Base-by-base conservation (phyloP, 2,113 vertebrate species). In the Dinomys branickii region DNA sequence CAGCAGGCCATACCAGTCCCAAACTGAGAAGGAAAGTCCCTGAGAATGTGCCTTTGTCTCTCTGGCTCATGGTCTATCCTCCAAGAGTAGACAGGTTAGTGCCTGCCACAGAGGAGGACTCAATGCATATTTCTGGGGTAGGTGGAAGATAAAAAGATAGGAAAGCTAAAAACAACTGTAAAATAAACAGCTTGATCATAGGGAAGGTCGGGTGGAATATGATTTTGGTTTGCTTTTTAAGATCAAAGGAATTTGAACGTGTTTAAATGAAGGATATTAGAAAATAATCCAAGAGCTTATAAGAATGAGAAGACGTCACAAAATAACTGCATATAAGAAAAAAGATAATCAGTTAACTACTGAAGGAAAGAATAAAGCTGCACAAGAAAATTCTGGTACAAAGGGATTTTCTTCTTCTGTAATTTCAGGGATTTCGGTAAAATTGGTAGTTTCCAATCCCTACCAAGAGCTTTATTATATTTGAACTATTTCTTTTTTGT, bases 221-320 rank as follows among this genome's bases (percentile, higher is more conserved):
- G 7, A 22, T 88, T 89, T 90, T 58, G 61, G 78, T 52, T 87
- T 91, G 24, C 52, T 84, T 94, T 54, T 63, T 38, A 88, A 83
- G 28, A 71, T 75, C 33, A 81, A 24, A 81, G 65, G 95, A 94
- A 80, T 88, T 17, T 92, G 22, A 94, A 38, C 24, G 82, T 59
- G 7, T 81, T 90, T 84, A 90, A 94, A 73, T 59, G 90, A 88
- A 16, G 41, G 30, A 77, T 65, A 83, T 35, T 85, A 81, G n/a
- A 19, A 90, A 71, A 92, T 44, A 65, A 88, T 71, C 82, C 63
- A 88, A 96, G 50, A 92, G 20, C 41, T 75, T 88, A 47, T n/a
- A 17, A 81, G 90, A 85, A 88, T 22, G 5, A 63, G 4, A 90
- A 94, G 58, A 44, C 41, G 90, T 56, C 20, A 33, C 92, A 33